Evolutionary conservation across 92 coral and sea anemone species (phyloP), one percentile per base, ranked within the genome.

Genomic region (Galaxea fascicularis): DNA sequence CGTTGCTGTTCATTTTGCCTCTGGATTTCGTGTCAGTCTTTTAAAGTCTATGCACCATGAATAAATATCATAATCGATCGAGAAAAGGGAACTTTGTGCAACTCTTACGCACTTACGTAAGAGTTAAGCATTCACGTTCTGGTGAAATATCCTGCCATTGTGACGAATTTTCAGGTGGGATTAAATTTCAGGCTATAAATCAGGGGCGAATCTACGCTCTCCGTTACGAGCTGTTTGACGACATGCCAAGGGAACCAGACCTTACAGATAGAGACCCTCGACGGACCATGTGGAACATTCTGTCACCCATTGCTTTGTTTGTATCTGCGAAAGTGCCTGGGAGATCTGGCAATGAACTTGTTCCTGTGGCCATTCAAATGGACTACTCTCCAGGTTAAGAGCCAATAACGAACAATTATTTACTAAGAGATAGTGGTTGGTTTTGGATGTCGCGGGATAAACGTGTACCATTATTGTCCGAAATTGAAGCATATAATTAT

Each of bases 341-440:
- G 49, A 17, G 44, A 56, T 10, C 71, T 14, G 4, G 24, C 47
- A 45, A 84, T 54, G 73, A 83, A 52, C 85, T 93, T 60, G 89
- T 84, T 65, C 93, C 96, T 4, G 88, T 90, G 11, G 96, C 93
- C 58, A 93, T 93, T 53, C 96, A 93, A 76, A 75, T 87, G 81
- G 82, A 93, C 81, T 59, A 68, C 31, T 65, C 17, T 12, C 80
- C 86, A 72, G 89, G 92, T 89, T 47, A 10, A 35, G 53, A 20
- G 22, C 20, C 51, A 12, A 39, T 5, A 28, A 44, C 20, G n/a
- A 21, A 26, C 14, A 18, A 25, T 60, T 21, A 4, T 28, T 24
- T 21, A 60, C 14, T 60, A 9, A 60, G 9, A 60, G 41, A 60
- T 35, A 35, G 41, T 2, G 41, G 3, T 35, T 35, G 41, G 41